Evolutionary conservation across 2,888 invertebrate genomes (phyloP).

Genomic region (Rhodophaea formosa): DNA sequence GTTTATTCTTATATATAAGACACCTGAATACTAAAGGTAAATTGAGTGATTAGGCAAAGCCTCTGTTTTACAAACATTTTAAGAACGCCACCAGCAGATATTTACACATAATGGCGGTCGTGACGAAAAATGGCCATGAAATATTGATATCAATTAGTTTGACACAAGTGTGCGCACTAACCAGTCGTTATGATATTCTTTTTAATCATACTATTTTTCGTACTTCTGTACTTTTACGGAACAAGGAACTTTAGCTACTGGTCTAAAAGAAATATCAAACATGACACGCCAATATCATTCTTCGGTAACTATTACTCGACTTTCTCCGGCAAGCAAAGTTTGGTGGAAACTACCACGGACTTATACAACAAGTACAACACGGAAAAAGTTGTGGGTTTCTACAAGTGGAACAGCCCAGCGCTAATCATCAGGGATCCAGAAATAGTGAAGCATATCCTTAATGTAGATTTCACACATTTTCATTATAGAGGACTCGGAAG

Average conservation of each 20-base stretch:
- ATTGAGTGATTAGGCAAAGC: no score
- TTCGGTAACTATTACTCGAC: slow-evolving; percentile 53
- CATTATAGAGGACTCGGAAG: slow-evolving; percentile 49
- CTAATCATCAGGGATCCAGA: slow-evolving; percentile 56
- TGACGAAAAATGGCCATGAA: neutral
- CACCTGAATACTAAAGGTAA: no score
- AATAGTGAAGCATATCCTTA: slow-evolving; percentile 47
- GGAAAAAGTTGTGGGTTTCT: slow-evolving; percentile 61
- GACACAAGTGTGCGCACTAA: neutral
- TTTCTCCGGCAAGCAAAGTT: slow-evolving; percentile 41
- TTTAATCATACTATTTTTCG: neutral
- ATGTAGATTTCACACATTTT: slow-evolving; percentile 51
- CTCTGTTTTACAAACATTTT: no score
- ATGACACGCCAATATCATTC: slow-evolving; percentile 47
- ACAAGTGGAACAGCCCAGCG: slow-evolving; percentile 50
- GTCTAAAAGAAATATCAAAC: slow-evolving; percentile 53
- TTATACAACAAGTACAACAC: slow-evolving; percentile 53
- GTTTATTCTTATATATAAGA: no score
- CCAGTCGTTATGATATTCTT: neutral
- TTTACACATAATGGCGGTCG: no score
- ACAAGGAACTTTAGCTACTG: slow-evolving; percentile 55
- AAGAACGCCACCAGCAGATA: no score
- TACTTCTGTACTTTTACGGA: slow-evolving; percentile 43
- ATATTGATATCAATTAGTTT: neutral
- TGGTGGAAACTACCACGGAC: slow-evolving; percentile 39